Base-by-base conservation (phyloP, 2,113 vertebrate species). In the Zosterops japonicus region DNA sequence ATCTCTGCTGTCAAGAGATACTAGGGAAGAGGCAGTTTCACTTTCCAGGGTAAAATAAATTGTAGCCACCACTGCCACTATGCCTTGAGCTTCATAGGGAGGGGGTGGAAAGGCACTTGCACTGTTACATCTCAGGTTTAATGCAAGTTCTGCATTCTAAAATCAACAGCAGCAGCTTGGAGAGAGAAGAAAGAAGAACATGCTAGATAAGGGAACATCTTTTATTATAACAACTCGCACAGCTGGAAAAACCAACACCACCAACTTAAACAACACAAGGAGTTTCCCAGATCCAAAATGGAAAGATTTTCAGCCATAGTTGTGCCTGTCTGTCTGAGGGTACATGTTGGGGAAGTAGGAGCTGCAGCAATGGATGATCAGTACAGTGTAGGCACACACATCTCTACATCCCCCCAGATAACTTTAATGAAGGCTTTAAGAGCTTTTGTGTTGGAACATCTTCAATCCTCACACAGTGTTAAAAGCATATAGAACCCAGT, bases 341-440 rank as follows among this genome's bases (percentile, higher is more conserved):
- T 24, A 1, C 14, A 28, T 29, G 21, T 2, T 53, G 29, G 5
- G 2, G 3, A 6, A 6, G 7, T 8, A 77, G 16, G 9, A 71
- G 6, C 20, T 9, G 31, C 59, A 44, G 12, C 13, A 59, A 36
- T 28, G 12, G 16, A 76, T 68, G 29, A 88, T 33, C 8, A 8
- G 29, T 25, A 50, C 13, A 39, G 12, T 3, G 4, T 9, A 42
- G 27, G 29, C 41, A 81, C 19, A 55, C 14, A 12, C 10, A 49
- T 16, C 31, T n/a, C 41, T 35, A 19, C 35, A 31, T 12, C 4
- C 25, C 16, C 19, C 8, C 8, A 33, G 5, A 47, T 8, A 92
- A 79, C 28, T 83, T 69, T 57, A 52, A 33, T 12, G 6, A 53
- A 61, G 20, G n/a, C 3, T 35, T 42, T 57, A 74, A 69, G 29